These are phyloP conservation scores for Thymelicus sylvestris DNA, from an alignment of 2,888 invertebrate species.

Conservation along the genomic window DNA sequence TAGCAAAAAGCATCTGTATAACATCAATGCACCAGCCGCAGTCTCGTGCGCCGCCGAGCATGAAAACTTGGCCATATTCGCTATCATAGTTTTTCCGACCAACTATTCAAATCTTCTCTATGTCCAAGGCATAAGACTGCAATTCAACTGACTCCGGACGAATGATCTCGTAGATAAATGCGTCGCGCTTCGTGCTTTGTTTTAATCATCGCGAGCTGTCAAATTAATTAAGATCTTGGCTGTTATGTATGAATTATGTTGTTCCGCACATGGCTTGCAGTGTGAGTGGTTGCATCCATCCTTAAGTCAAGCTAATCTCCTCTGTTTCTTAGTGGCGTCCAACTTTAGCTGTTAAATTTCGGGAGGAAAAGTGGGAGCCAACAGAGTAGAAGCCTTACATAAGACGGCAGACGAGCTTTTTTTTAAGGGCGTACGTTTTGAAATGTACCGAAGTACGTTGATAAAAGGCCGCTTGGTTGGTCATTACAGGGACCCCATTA, in stretches of 20 bases:
- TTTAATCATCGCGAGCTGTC: constrained; percentile 2
- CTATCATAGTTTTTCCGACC: background rate
- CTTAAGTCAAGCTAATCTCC: no score
- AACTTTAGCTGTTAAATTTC: no score
- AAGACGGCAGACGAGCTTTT: no score
- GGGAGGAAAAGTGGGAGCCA: no score
- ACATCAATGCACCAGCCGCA: constrained; percentile 8
- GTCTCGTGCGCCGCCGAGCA: constrained; percentile 26
- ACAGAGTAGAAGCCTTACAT: no score
- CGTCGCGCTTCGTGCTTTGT: background rate
- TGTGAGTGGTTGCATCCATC: no score
- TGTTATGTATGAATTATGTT: background rate
- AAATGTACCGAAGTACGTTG: no score
- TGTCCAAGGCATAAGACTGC: background rate
- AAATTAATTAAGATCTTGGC: background rate
- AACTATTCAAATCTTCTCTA: background rate
- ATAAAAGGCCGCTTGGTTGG: no score
- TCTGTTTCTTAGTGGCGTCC: no score
- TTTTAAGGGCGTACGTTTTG: no score
- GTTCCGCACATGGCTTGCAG: no score
- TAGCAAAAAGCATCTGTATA: background rate
- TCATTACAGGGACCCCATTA: no score
- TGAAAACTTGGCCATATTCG: constrained; percentile 17
- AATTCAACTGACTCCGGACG: background rate
- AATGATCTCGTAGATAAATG: background rate